Percentiles rank a stretch among this genome's conserved stretches.
Conservation (phyloP, 2,888 invertebrate genomes). For the Plemyria rubiginata region DNA sequence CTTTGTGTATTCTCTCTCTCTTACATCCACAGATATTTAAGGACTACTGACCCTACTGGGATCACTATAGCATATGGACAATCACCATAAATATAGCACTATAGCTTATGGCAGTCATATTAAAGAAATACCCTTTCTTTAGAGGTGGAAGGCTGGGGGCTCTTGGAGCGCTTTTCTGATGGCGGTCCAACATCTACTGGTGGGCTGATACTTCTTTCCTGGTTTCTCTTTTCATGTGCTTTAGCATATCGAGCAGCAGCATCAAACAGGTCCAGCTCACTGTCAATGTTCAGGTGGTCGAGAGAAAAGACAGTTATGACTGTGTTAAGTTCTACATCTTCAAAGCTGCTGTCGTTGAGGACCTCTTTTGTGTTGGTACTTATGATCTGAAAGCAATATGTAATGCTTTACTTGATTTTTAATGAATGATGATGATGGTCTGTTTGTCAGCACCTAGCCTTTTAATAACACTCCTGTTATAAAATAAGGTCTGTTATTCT, state of each 20-base stretch:
- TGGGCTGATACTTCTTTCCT: conserved; percentile 64
- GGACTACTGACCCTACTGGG: too few relatives aligned
- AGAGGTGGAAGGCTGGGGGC: conserved; percentile 72
- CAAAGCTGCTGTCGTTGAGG: conserved; percentile 89
- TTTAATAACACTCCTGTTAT: too few relatives aligned
- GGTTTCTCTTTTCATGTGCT: conserved; percentile 63
- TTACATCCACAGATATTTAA: too few relatives aligned
- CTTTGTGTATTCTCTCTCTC: too few relatives aligned
- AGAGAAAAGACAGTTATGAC: conserved; percentile 90
- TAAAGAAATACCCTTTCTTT: conserved; percentile 52
- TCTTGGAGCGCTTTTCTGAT: conserved; percentile 59
- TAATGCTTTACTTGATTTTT: too few relatives aligned
- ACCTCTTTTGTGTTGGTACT: conserved; percentile 91
- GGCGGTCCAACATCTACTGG: conserved; percentile 57
- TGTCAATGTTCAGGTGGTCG: conserved; percentile 89
- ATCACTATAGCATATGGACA: too few relatives aligned
- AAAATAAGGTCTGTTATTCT: too few relatives aligned
- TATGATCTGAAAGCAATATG: conserved; percentile 85
- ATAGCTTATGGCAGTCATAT: conserved; percentile 14
- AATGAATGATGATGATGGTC: too few relatives aligned
- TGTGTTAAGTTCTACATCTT: conserved; percentile 90
- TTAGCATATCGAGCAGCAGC: conserved; percentile 86
- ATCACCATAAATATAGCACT: background rate
- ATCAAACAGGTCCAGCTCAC: conserved; percentile 91
- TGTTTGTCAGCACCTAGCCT: too few relatives aligned